Evolutionary conservation across 2,113 vertebrate species (phyloP).

Genomic region (Bungarus multicinctus): DNA sequence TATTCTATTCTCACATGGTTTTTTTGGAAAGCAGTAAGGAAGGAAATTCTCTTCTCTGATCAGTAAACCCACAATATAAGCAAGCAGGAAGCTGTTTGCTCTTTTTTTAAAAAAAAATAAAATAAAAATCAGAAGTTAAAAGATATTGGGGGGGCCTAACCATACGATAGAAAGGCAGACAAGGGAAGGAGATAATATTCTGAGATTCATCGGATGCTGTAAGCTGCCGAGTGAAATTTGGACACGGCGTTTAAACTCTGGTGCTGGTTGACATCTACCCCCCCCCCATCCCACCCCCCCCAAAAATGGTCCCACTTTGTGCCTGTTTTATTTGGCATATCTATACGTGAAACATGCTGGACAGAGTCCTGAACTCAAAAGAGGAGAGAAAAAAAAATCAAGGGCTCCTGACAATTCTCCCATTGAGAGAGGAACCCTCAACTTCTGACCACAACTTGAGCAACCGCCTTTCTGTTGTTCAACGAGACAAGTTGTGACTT

Average conservation of each 20-base stretch:
- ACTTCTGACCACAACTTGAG: too few relatives aligned
- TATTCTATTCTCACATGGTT: not conserved
- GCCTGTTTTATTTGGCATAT: not conserved
- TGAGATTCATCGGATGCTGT: not conserved
- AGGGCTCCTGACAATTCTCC: too few relatives aligned
- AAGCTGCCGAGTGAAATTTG: not conserved
- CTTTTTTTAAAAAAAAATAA: not conserved
- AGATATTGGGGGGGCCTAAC: not conserved
- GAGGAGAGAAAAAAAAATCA: too few relatives aligned
- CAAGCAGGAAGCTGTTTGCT: not conserved
- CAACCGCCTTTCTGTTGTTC: too few relatives aligned
- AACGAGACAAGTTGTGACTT: too few relatives aligned
- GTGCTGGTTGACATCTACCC: not conserved
- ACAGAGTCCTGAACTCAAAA: too few relatives aligned
- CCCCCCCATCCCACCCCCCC: too few relatives aligned
- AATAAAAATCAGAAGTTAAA: not conserved
- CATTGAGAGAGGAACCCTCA: too few relatives aligned
- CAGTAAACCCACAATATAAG: not conserved
- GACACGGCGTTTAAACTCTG: not conserved
- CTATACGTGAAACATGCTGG: not conserved
- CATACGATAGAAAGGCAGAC: not conserved
- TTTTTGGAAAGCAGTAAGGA: not conserved
- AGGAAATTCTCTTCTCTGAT: not conserved
- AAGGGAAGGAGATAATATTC: not conserved
- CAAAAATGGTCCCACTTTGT: not conserved